A percentile compares a stretch with the other conserved stretches of the same genome.
Conservation (phyloP, 2,113 vertebrate genomes). For the Perognathus longimembris region DNA sequence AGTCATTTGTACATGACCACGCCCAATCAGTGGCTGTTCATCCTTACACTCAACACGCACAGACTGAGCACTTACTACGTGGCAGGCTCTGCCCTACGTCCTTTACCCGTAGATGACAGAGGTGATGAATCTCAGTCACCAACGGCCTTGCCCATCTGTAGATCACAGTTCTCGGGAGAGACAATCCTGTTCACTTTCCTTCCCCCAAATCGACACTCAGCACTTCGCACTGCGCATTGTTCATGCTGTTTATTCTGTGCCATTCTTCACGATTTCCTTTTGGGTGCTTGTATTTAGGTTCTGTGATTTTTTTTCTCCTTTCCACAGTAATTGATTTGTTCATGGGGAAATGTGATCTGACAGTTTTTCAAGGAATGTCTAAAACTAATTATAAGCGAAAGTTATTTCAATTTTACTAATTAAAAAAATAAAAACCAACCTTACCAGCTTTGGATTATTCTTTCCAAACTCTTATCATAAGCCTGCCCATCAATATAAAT, state of each 20-base stretch:
- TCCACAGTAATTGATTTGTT: slow-evolving; percentile 66
- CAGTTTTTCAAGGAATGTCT: slow-evolving; percentile 70
- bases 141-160: background rate
- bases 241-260: background rate
- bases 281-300: slow-evolving; percentile 34
- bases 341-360: slow-evolving; percentile 67
- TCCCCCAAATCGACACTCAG: background rate
- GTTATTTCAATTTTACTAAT: slow-evolving; percentile 65
- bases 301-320: slow-evolving; percentile 57
- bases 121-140: background rate
- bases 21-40: background rate
- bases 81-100: background rate
- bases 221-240: background rate
- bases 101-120: no score
- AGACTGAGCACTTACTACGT: background rate
- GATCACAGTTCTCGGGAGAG: background rate
- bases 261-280: slow-evolving; percentile 59
- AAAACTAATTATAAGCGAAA: slow-evolving; percentile 74
- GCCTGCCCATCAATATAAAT: slow-evolving; percentile 3
- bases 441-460: slow-evolving; percentile 59
- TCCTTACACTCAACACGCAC: background rate
- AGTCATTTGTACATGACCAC: no score
- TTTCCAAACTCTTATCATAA: slow-evolving; percentile 56
- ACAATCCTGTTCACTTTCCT: slow-evolving; percentile 9
- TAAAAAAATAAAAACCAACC: slow-evolving; percentile 33